Percentiles rank a stretch among this genome's conserved stretches.
Conservation (phyloP, 2,797 vertebrate species). For the Poeciliopsis presidionis region DNA sequence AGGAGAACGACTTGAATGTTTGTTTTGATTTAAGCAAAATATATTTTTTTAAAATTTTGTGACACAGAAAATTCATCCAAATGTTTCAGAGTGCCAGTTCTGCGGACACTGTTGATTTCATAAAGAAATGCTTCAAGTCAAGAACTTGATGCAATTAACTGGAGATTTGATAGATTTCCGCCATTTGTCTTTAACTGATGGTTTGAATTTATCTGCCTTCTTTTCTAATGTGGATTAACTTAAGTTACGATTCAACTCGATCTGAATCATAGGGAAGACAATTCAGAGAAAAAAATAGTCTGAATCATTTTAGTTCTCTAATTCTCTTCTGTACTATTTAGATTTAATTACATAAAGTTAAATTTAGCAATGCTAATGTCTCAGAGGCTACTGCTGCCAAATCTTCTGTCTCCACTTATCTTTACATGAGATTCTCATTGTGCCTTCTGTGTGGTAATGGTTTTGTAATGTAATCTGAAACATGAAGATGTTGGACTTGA, state of each 20-base stretch:
- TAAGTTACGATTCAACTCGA: too few species aligned
- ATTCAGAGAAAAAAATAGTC: too few species aligned
- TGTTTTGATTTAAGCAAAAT: neutral
- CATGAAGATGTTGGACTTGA: conserved; percentile 12
- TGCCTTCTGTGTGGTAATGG: neutral
- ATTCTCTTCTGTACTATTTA: too few species aligned
- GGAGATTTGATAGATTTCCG: neutral
- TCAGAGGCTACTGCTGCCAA: neutral
- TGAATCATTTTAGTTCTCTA: too few species aligned
- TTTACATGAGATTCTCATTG: neutral
- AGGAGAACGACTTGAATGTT: neutral
- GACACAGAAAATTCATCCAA: neutral
- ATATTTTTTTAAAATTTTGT: neutral
- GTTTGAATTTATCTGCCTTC: neutral
- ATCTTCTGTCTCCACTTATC: neutral
- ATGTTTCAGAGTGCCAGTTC: neutral
- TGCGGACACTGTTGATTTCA: neutral
- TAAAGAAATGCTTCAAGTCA: neutral
- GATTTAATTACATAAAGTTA: too few species aligned
- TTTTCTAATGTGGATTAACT: neutral
- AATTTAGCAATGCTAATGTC: too few species aligned
- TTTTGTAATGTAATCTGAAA: conserved; percentile 11
- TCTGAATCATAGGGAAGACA: neutral
- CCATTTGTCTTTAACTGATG: neutral
- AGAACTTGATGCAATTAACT: neutral